Base-by-base conservation (phyloP, 2,113 vertebrate species). In the Lates calcarifer region DNA sequence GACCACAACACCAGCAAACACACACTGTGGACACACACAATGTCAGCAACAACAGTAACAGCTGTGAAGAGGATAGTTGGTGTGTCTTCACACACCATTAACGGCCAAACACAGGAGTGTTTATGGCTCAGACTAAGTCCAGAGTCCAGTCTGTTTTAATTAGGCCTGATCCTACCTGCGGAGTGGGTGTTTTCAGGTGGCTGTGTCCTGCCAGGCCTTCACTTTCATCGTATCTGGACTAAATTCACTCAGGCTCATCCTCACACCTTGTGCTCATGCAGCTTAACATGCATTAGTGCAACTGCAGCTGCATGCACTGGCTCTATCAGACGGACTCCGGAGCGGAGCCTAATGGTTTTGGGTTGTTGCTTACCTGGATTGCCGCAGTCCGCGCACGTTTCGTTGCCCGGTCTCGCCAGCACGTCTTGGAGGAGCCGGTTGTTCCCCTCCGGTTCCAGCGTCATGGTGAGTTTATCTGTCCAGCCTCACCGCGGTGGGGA, bases 311-410 rank as follows among this genome's bases (percentile, higher is more conserved):
- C 81, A 29, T 14, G 65, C 66, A 7, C 43, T 9, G 37, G 2
- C 37, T 64, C 29, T 56, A 35, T 18, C n/a, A n/a, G 6, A 13
- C 47, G 11, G 26, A 28, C 35, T 0, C 33, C 61, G 56, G 51
- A 28, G 53, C 24, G n/a, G n/a, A n/a, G n/a, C n/a, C n/a, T 14
- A 5, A 10, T 7, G 28, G 9, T 57, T 11, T 1, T 1, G 41
- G 56, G 45, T 9, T 9, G 1, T 49, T 9, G 0, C 58, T 55
- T 84, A 94, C 93, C 93, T 93, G 93, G 91, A 60, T 93, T 94
- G 84, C 91, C 93, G 93, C 93, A 94, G 91, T 94, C 92, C 20
- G 91, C 92, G 63, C 93, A 94, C 63, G 80, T 84, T 10, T 85
- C 91, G 88, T 94, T 93, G 45, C 87, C 92, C 18, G 91, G 66